Percentiles rank a stretch among this genome's conserved stretches.
phyloP scores from a whole-genome alignment of 2,797 vertebrate genomes.

The Hirundo rustica region DNA sequence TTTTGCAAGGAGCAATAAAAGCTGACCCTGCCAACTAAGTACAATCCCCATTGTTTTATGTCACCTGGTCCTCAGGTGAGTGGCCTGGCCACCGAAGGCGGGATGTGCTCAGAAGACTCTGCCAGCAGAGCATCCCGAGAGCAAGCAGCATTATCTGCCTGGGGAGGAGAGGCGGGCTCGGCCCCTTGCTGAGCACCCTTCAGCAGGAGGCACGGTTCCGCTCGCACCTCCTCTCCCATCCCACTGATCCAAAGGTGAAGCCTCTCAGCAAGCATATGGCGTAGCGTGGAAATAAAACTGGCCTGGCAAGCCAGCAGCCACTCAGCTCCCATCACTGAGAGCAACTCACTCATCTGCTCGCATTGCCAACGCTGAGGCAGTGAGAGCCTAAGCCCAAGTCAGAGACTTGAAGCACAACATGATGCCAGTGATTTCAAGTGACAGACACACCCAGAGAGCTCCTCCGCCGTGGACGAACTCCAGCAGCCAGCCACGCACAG shows the following conservation, averaged over 20 bases:
- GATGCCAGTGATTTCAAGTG: not conserved
- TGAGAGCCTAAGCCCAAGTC: not conserved
- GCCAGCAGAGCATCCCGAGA: not conserved
- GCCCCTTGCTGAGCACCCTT: not conserved
- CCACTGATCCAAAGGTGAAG: not conserved
- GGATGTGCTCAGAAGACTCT: not conserved
- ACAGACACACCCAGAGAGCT: constrained; percentile 1
- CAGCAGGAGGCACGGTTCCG: not conserved
- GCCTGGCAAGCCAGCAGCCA: not conserved
- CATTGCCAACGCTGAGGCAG: not conserved
- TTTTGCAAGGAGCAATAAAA: constrained; percentile 42
- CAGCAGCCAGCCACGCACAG: not conserved
- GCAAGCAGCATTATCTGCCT: not conserved
- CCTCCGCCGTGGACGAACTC: not conserved
- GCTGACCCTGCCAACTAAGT: not conserved
- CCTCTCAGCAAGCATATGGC: not conserved
- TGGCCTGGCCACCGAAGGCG: not conserved
- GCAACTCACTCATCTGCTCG: not conserved
- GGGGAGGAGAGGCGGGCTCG: not conserved
- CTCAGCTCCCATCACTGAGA: not conserved
- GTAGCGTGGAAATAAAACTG: not conserved
- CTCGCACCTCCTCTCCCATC: not conserved
- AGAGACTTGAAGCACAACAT: not conserved
- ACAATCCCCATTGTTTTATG: not conserved
- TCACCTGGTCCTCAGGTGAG: not conserved